Evolutionary conservation across 2,113 vertebrate genomes (phyloP).

Genomic region (Hypanus sabinus): DNA sequence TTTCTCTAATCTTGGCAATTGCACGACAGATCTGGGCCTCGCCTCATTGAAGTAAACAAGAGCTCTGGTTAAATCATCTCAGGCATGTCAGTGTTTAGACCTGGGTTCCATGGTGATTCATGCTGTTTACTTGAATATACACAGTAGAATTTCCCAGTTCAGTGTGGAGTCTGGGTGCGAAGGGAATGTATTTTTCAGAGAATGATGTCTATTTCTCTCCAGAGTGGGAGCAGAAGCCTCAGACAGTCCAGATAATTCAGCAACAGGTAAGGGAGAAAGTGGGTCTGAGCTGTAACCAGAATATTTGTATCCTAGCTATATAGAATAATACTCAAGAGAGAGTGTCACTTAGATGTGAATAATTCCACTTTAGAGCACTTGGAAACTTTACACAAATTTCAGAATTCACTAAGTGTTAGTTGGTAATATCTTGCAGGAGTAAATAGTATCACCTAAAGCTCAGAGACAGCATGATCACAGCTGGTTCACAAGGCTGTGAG

Average conservation of each 20-base stretch:
- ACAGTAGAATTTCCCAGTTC: background rate
- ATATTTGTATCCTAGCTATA: background rate
- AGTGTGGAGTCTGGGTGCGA: background rate
- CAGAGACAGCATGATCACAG: background rate
- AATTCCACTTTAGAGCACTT: background rate
- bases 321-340: too few relatives aligned
- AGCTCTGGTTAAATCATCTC: background rate
- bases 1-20: background rate
- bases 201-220: background rate
- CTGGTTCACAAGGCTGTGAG: background rate
- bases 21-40: background rate
- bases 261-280: background rate
- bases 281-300: background rate
- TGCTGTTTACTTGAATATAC: background rate
- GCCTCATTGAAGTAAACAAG: background rate
- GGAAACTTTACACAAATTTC: background rate
- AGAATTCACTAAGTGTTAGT: background rate
- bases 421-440: background rate
- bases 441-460: background rate
- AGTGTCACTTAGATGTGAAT: background rate
- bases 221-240: background rate
- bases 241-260: background rate
- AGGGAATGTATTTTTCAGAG: conserved; percentile 13
- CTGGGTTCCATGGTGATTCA: conserved; percentile 6
- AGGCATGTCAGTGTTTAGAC: background rate